Base-by-base conservation (phyloP, 2,113 vertebrate genomes). In the Pseudonaja textilis region DNA sequence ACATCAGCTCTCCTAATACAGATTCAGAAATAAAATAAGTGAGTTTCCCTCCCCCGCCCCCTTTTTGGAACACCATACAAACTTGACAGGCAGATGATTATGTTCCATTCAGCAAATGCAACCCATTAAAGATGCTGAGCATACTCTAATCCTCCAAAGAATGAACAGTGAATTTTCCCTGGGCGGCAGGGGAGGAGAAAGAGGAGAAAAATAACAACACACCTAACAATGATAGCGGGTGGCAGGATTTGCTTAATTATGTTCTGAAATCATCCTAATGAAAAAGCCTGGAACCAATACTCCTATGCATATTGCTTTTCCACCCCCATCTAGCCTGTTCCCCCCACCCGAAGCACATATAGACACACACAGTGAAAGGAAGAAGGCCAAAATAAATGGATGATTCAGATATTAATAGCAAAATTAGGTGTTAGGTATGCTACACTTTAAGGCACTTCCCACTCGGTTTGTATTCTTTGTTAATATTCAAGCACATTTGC, bases 351-450 rank as follows among this genome's bases (percentile, higher is more conserved):
- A 23, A 54, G 23, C 22, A 29, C 14, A n/a, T 50, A 29, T 4
- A 50, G 12, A 16, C 47, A 52, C 47, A 52, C 29, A 81, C 74
- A 81, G 7, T 22, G 18, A 42, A 34, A 39, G 20, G 18, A 39
- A 81, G 7, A 39, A 81, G 34, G 34, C 18, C 34, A 42, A 81
- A 81, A 22, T 3, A 69, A 26, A 87, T 22, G 86, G 55, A 87
- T 90, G 55, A 90, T 90, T 93, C 45, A 86, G 52, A 93, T 86
- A 56, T 47, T 87, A 64, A 93, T 52, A 87, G 42, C 55, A 90
- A 56, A 86, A 61, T 93, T 93, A 64, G 52, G n/a, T 12, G 55
- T 45, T 54, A 87, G 55, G 45, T 86, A 5, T 42, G 45, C 74
- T 61, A 23, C 29, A 45, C 45, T 47, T 86, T 93, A 52, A 22